Base-by-base conservation (phyloP, 2,797 vertebrate species). In the Leptatherina wallacei region DNA sequence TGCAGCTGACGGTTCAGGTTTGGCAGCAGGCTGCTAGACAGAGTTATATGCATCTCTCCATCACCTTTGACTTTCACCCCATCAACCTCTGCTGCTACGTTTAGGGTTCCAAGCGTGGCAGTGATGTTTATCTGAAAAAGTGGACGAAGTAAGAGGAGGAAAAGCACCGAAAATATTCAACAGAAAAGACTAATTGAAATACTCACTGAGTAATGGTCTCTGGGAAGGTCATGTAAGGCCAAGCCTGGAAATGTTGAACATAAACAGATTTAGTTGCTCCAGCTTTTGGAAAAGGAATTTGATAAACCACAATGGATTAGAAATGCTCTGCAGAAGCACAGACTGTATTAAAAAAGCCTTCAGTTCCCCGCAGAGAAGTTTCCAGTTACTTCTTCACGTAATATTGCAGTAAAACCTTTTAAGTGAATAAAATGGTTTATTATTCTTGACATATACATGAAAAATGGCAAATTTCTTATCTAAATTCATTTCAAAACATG, bases 1-100 rank as follows among this genome's bases (percentile, higher is more conserved):
- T 98, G 96, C 70, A 98, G 92, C 93, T 98, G 97, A 30, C 96
- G 93, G 86, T 98, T 98, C 77, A 98, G 91, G 83, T 94, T 95
- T 13, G 92, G 92, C 77, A 96, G 87, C 40, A 83, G 83, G 71
- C 78, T 27, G 76, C 96, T 95, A 1, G 88, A 87, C 55, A 98
- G 70, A 4, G 84, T 94, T 85, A 98, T 95, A 64, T 85, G 94
- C 85, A 94, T 93, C 87, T 95, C 93, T 0, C 96, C 96, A 6
- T 95, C 95, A 2, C 97, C 96, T 69, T 83, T 93, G 65, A 97
- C 71, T 81, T 85, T 94, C 55, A 98, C 95, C 1, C 91, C 94
- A 2, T 95, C 93, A 12, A 97, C 96, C 73, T 95, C 95, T 0
- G 96, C 96, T 4, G 95, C 97, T 73, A 97, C 93, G 0, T 96